These are phyloP conservation scores for Empidonax traillii DNA, from an alignment of 2,113 vertebrate species.

Conservation along the genomic window DNA sequence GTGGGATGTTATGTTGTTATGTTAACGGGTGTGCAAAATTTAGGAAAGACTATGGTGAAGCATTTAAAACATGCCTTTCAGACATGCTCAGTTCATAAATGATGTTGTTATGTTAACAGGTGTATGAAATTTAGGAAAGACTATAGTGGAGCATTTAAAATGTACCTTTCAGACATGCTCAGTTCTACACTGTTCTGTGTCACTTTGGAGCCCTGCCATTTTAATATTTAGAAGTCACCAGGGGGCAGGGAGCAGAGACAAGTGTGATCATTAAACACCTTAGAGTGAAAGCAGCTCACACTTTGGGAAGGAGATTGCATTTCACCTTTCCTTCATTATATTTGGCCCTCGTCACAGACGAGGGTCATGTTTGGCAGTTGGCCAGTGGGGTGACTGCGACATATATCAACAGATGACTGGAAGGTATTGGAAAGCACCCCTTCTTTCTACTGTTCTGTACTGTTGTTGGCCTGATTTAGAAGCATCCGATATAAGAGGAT, in stretches of 20 bases:
- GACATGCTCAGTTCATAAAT: not conserved
- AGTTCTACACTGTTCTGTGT: not conserved
- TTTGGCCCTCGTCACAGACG: not conserved
- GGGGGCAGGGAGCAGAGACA: rapidly evolving
- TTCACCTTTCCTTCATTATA: not conserved
- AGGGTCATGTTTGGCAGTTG: not conserved
- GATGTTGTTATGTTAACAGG: not conserved
- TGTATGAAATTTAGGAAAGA: not conserved
- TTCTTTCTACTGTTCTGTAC: not conserved
- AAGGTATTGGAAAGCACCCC: not conserved
- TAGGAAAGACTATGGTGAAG: not conserved
- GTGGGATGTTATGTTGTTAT: not conserved
- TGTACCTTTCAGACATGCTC: not conserved
- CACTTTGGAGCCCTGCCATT: not conserved
- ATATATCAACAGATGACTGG: not conserved
- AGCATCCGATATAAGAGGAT: rapidly evolving
- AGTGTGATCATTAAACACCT: not conserved
- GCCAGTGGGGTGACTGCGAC: not conserved
- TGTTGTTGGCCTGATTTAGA: not conserved
- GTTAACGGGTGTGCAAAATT: not conserved
- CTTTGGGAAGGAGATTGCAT: not conserved
- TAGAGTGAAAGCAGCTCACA: not conserved
- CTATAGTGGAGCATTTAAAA: not conserved
- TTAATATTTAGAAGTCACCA: not conserved
- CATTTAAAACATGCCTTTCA: not conserved